These are phyloP conservation scores for Cossypha heuglini DNA, from an alignment of 2,797 vertebrate genomes.

Conservation along the genomic window DNA sequence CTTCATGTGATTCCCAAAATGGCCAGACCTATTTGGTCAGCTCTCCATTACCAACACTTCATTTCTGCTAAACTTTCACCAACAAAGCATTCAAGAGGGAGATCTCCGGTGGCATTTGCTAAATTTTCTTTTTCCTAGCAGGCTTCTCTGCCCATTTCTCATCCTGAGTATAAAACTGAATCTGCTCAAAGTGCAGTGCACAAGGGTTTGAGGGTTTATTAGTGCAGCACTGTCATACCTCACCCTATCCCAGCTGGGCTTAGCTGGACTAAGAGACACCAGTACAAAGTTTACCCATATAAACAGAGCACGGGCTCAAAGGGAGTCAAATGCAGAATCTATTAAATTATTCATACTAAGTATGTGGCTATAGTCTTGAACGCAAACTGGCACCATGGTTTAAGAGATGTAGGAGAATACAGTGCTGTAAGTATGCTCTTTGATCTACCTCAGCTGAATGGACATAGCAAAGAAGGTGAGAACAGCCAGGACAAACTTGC, in stretches of 20 bases:
- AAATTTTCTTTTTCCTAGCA: neutral
- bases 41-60: accelerated
- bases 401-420: neutral
- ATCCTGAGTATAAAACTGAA: accelerated
- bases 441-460: neutral
- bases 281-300: neutral
- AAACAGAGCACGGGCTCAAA: neutral
- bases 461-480: neutral
- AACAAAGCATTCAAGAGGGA: neutral
- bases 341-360: neutral
- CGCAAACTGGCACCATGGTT: neutral
- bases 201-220: neutral
- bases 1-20: neutral
- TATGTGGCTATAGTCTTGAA: neutral
- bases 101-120: neutral
- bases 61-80: neutral
- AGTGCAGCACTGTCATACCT: neutral
- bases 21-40: neutral
- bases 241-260: neutral
- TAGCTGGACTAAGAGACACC: neutral
- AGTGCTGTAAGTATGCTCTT: neutral
- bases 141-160: neutral
- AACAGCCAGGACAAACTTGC: neutral
- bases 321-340: neutral
- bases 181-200: accelerated